These are phyloP conservation scores for Octonoba sinensis DNA, from an alignment of 2,888 invertebrate species.

Conservation along the genomic window DNA sequence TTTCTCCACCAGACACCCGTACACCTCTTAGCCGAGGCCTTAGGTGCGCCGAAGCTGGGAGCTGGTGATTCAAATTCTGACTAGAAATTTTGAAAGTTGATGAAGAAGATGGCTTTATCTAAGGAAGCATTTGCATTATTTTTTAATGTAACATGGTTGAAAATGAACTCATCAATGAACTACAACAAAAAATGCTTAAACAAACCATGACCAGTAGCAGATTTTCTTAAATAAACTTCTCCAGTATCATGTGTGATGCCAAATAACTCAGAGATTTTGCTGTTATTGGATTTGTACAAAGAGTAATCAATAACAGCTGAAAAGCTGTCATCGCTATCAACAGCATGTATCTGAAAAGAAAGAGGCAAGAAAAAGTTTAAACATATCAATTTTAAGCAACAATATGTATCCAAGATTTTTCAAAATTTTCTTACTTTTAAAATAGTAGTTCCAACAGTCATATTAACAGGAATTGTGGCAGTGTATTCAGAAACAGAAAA, in stretches of 20 bases:
- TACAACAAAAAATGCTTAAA: too few relatives aligned
- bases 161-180: too few relatives aligned
- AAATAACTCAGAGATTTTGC: conserved; percentile 63
- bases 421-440: conserved; percentile 67
- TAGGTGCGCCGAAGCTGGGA: too few relatives aligned
- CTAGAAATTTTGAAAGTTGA: too few relatives aligned
- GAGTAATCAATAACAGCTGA: conserved; percentile 80
- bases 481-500: conserved; percentile 71
- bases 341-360: conserved; percentile 77
- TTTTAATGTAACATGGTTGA: too few relatives aligned
- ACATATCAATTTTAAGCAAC: background rate
- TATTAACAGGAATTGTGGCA: conserved; percentile 68
- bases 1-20: too few relatives aligned
- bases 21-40: too few relatives aligned
- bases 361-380: background rate
- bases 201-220: conserved; percentile 69
- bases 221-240: conserved; percentile 78
- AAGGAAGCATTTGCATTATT: too few relatives aligned
- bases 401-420: background rate
- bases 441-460: conserved; percentile 68
- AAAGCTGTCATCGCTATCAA: conserved; percentile 83
- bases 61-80: too few relatives aligned
- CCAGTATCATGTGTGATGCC: conserved; percentile 66
- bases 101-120: too few relatives aligned
- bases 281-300: conserved; percentile 56